These are phyloP conservation scores for Eristalis arbustorum DNA, from an alignment of 2,888 invertebrate species.

Conservation along the genomic window DNA sequence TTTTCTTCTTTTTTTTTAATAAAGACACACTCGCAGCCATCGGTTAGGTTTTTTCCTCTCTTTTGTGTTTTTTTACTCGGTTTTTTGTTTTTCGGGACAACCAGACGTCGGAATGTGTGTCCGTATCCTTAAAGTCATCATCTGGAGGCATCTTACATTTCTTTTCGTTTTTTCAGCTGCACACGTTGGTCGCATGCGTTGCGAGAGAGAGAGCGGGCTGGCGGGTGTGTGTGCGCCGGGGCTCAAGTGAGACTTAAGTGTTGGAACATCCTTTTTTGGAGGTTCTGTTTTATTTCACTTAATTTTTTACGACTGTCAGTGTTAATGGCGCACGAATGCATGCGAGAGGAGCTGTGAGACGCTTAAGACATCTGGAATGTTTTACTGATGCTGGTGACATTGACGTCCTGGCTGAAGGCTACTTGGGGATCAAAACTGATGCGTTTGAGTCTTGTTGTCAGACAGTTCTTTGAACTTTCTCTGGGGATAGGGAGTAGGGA, in stretches of 20 bases:
- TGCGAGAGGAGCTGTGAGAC: neutral
- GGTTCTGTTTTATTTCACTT: neutral
- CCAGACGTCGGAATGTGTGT: slow-evolving; percentile 56
- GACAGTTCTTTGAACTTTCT: neutral
- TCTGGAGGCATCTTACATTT: slow-evolving; percentile 65
- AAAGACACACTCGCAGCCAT: neutral
- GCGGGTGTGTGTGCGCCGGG: neutral
- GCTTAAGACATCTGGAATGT: neutral
- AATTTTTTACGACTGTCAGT: slow-evolving; percentile 6
- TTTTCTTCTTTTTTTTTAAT: too few species aligned
- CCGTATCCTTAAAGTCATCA: slow-evolving; percentile 55
- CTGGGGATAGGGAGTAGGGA: too few species aligned
- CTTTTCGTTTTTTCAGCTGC: slow-evolving; percentile 58
- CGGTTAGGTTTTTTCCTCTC: neutral
- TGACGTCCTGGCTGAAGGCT: neutral
- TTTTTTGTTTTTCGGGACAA: neutral
- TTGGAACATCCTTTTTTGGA: slow-evolving; percentile 20
- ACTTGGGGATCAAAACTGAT: neutral
- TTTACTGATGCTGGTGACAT: neutral
- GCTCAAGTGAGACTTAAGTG: slow-evolving; percentile 41
- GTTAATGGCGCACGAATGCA: slow-evolving; percentile 5
- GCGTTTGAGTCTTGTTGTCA: neutral
- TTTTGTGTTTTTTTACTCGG: neutral
- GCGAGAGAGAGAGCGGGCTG: slow-evolving; percentile 2
- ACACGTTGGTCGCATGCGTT: slow-evolving; percentile 41